Conservation (phyloP, 2,888 invertebrate species). For the Chrysina gloriosa region DNA sequence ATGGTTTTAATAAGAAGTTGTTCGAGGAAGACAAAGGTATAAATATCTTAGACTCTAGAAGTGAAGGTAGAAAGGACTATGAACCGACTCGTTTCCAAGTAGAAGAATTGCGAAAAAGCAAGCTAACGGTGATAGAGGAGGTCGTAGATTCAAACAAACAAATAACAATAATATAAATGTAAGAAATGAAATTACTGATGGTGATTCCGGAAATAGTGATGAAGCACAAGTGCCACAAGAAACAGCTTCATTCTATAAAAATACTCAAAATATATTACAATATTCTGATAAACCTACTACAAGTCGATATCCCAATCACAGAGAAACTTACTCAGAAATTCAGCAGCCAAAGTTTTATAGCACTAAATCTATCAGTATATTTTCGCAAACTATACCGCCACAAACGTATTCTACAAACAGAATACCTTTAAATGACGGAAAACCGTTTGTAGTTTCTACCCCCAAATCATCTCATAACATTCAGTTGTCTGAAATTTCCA, state of each 20-base stretch:
- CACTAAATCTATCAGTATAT: constrained; percentile 48
- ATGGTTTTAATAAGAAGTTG: neutral
- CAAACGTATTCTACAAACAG: constrained; percentile 58
- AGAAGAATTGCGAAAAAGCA: constrained; percentile 5
- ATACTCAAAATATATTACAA: constrained; percentile 55
- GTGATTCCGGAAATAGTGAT: constrained; percentile 55
- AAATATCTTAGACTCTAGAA: neutral
- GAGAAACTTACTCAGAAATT: constrained; percentile 60
- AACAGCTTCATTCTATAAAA: constrained; percentile 79
- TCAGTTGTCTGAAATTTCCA: neutral
- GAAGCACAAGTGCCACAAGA: constrained; percentile 82
- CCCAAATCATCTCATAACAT: constrained; percentile 43
- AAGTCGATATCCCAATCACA: constrained; percentile 60
- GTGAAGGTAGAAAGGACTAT: neutral
- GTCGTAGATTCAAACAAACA: constrained; percentile 15
- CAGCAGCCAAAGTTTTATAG: constrained; percentile 53
- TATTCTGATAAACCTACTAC: constrained; percentile 48
- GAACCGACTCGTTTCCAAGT: neutral
- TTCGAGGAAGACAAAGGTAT: neutral
- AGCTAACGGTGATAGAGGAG: constrained; percentile 29
- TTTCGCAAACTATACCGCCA: constrained; percentile 52
- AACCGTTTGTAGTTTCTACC: constrained; percentile 57
- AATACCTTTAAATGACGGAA: constrained; percentile 58
- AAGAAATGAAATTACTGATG: constrained; percentile 34
- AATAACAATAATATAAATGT: constrained; percentile 8